Evolutionary conservation across 2,888 invertebrate genomes (phyloP).

Genomic region (Amiota mariae): DNA sequence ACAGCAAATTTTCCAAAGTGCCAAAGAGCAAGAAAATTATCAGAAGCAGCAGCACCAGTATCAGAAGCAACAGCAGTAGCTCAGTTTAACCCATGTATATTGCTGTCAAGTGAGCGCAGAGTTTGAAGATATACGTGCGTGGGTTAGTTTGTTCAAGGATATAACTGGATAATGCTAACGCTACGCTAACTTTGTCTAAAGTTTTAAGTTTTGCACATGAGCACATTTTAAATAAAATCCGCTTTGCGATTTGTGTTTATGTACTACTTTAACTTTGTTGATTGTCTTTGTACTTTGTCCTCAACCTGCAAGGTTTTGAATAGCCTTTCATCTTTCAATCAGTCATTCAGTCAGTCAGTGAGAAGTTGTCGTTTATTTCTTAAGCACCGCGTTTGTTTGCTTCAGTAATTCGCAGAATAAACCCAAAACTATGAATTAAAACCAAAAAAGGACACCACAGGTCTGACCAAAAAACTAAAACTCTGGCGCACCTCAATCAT

Average conservation of each 20-base stretch:
- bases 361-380: too few relatives aligned
- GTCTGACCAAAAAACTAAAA: constrained; percentile 15
- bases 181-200: too few relatives aligned
- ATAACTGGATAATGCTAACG: not conserved
- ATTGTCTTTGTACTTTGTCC: too few relatives aligned
- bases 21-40: not conserved
- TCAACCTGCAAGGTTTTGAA: too few relatives aligned
- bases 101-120: not conserved
- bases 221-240: constrained; percentile 11
- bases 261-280: too few relatives aligned
- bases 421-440: not conserved
- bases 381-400: constrained; percentile 1
- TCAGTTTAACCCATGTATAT: not conserved
- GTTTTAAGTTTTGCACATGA: not conserved
- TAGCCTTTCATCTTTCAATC: too few relatives aligned
- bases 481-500: constrained; percentile 46
- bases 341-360: too few relatives aligned
- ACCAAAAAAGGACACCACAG: constrained; percentile 10
- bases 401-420: constrained; percentile 6
- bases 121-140: not conserved
- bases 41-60: not conserved
- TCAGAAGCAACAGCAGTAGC: not conserved
- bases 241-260: not conserved
- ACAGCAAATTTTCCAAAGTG: constrained; percentile 29
- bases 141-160: constrained; percentile 4